Evolutionary conservation across 2,888 invertebrate genomes (phyloP), one percentile per base, ranked within the genome.

Genomic region (Chrysolina haemoptera): DNA sequence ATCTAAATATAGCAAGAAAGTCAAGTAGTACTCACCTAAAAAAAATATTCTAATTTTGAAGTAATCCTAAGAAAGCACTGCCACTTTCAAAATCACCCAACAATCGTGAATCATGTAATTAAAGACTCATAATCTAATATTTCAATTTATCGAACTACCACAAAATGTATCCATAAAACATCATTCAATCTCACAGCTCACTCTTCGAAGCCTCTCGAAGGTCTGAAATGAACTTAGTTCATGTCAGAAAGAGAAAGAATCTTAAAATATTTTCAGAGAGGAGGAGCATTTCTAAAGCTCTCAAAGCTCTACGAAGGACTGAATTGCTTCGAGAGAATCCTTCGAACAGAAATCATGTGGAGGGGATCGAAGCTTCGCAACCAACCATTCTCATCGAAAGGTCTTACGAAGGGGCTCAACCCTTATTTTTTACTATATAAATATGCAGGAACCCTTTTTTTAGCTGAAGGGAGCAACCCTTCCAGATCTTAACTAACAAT

Each of bases 241-340:
- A 41, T 46, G 43, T 41, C 16, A 14, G 20, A 20, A 53, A 59
- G 59, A n/a, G 14, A n/a, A 59, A 70, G 35, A 16, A 14, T 40
- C 50, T n/a, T 22, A 12, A 35, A 16, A 46, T 59, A 43, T 46
- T 63, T 76, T 75, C 69, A 83, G 84, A 85, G 83, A 84, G 85
- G 84, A 84, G 85, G 84, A 84, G 84, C 83, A 83, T 83, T 82
- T 83, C 81, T 81, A 84, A 84, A 84, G 82, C 82, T 79, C 80
- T 68, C 78, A 79, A 79, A 79, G 77, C 79, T 80, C 78, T 78
- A 73, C 71, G 71, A 73, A 73, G 62, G 71, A 76, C 78, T 74
- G 73, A 75, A 75, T 70, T 65, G 67, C 68, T 68, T 48, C 73
- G 66, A 72, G 65, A 71, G 68, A 71, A 66, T 76, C 75, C 74